Evolutionary conservation across 2,113 vertebrate genomes (phyloP).

Genomic region (Lasiurus borealis): DNA sequence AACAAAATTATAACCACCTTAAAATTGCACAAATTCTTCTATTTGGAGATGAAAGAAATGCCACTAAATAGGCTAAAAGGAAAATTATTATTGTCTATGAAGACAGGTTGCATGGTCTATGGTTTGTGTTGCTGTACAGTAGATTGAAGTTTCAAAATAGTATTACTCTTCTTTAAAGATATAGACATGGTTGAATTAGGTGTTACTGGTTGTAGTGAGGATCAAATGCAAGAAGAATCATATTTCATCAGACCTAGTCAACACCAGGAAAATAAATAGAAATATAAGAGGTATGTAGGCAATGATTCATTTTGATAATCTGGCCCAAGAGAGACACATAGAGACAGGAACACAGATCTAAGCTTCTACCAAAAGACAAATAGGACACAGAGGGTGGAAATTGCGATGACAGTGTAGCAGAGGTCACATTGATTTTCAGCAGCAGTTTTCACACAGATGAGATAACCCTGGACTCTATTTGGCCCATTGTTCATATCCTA

Average conservation of each 20-base stretch:
- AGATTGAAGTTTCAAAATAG: conserved; percentile 90
- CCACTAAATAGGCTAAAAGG: conserved; percentile 82
- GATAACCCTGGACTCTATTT: conserved; percentile 93
- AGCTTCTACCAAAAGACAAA: conserved; percentile 91
- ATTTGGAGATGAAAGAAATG: conserved; percentile 83
- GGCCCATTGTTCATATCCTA: conserved; percentile 93
- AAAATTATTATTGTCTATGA: conserved; percentile 87
- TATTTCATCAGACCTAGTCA: conserved; percentile 91
- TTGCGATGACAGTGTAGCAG: conserved; percentile 91
- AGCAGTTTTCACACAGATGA: conserved; percentile 90
- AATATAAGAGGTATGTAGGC: conserved; percentile 90
- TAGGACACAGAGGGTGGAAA: conserved; percentile 92
- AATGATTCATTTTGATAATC: conserved; percentile 95
- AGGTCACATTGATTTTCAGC: conserved; percentile 94
- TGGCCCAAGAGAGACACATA: conserved; percentile 89
- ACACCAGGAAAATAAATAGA: conserved; percentile 92
- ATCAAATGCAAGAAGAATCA: conserved; percentile 91
- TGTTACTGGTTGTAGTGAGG: conserved; percentile 87
- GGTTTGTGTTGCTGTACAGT: conserved; percentile 85
- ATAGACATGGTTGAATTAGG: conserved; percentile 90
- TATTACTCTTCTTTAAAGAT: conserved; percentile 91
- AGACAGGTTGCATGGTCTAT: conserved; percentile 84
- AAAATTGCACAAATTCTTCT: conserved; percentile 75
- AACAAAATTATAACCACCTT: conserved; percentile 72
- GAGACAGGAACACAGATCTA: conserved; percentile 91